Base-by-base conservation (phyloP, 2,797 vertebrate genomes). In the Paramormyrops hopkinsi region DNA sequence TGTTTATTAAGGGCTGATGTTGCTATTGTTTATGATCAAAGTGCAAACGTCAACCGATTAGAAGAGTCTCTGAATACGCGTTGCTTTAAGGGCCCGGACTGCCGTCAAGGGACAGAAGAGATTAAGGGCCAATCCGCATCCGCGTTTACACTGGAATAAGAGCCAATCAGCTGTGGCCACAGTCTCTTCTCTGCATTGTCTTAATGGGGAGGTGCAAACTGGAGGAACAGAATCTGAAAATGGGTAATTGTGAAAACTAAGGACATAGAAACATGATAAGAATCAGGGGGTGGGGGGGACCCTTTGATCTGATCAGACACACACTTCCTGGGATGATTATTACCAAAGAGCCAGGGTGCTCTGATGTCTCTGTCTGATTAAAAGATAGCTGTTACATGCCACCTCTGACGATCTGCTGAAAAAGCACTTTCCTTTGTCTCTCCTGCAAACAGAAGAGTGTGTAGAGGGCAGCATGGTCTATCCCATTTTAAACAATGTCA, bases 241-340 rank as follows among this genome's bases (percentile, higher is more conserved):
- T 73, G 50, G 73, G 14, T 89, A 48, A 89, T 82, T 88, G 89
- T 82, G 51, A 79, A 88, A 89, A 22, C 29, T n/a, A 56, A 88
- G n/a, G 37, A 59, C 73, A 73, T 3, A 88, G 54, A 65, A 89
- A 54, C 85, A 79, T 44, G 41, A 84, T 84, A 59, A 88, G 79
- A 89, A 50, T 79, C 50, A 14, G 11, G 19, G 86, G 54, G n/a
- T 19, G 87, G 7, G 33, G 33, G 69, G 76, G 17, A 19, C 19
- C 22, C 53, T 90, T 84, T 54, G 11, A 87, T 87, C 51, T 56
- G 73, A 88, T 88, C 86, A 53, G 53, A 65, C 8, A 22, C 85
- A 56, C 89, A 48, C 89, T 87, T 87, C 65, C 46, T 53, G 46
- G 37, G 73, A 83, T 59, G 59, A 29, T 87, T 46, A 79, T 54